A percentile compares a stretch with the other conserved stretches of the same genome.
These are phyloP conservation scores for Manis pentadactyla DNA, from an alignment of 2,797 vertebrate species.

Conservation along the genomic window DNA sequence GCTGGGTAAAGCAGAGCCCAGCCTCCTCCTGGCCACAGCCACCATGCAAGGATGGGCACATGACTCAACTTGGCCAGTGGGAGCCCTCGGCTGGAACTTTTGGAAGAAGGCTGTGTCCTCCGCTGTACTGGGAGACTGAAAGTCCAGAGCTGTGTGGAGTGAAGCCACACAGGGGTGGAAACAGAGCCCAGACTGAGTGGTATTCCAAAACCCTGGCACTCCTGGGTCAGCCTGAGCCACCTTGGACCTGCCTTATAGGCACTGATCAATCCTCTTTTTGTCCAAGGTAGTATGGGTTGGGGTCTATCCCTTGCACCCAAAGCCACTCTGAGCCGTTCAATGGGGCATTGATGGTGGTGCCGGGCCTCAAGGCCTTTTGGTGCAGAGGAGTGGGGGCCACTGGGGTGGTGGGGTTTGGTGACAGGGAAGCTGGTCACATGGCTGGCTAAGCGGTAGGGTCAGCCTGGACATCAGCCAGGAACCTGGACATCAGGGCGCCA, in stretches of 20 bases:
- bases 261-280: rapidly evolving
- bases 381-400: not conserved
- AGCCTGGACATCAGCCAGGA: too few relatives aligned
- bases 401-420: rapidly evolving
- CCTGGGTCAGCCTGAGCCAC: not conserved
- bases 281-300: not conserved
- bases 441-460: not conserved
- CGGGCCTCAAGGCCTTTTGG: rapidly evolving
- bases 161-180: too few relatives aligned
- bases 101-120: not conserved
- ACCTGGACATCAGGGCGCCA: not conserved
- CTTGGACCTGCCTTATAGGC: not conserved
- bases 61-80: not conserved
- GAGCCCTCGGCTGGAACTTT: not conserved
- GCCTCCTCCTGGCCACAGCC: not conserved
- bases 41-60: not conserved
- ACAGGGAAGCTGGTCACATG: rapidly evolving
- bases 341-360: rapidly evolving
- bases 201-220: not conserved
- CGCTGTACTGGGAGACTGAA: not conserved
- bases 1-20: not conserved
- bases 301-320: not conserved
- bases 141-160: not conserved
- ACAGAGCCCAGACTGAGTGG: not conserved
- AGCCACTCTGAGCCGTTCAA: not conserved